Evolutionary conservation across 2,797 vertebrate genomes (phyloP), one percentile per base, ranked within the genome.

Genomic region (Ambastaia sidthimunki): DNA sequence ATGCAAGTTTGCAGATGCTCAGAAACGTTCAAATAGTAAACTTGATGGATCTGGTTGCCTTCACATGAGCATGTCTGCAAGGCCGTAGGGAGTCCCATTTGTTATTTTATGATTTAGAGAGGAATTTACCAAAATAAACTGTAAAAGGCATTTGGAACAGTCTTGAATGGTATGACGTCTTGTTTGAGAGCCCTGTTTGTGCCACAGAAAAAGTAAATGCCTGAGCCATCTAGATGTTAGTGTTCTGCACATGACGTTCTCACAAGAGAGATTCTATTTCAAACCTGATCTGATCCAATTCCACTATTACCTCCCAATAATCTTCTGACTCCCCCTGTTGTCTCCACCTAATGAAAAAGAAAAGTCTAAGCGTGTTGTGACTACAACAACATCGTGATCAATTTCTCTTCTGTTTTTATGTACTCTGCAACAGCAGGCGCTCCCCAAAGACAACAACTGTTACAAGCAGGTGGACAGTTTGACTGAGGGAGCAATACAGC

Each of bases 401-500:
- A 77, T 77, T 82, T 72, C 47, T 74, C 31, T 50, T 23, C 74
- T 31, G 60, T 72, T 65, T 31, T 82, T 63, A 82, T 82, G 76
- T 70, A 60, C 60, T 25, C 62, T 59, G 50, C 23, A 76, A 25
- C 57, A 47, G 73, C 34, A 73, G 60, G 13, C 18, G 4, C 60
- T 83, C 78, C 81, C 75, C 52, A 69, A 80, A 75, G 82, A 69
- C 57, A 62, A 71, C 57, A 34, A 67, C n/a, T 57, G 67, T 75
- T 47, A 54, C 50, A 67, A 74, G 54, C 59, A 67, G 50, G 70
- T 54, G 48, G 68, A 71, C 76, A 78, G 68, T 67, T 80, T 75
- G 76, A 83, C 76, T 57, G 71, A 75, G 71, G 72, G 72, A 78
- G 68, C 71, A 71, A 81, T 83, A 74, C 50, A 74, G 28, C 54